These are phyloP conservation scores for Trididemnum miniatum DNA, from an alignment of 23 tunicate species.

Conservation along the genomic window DNA sequence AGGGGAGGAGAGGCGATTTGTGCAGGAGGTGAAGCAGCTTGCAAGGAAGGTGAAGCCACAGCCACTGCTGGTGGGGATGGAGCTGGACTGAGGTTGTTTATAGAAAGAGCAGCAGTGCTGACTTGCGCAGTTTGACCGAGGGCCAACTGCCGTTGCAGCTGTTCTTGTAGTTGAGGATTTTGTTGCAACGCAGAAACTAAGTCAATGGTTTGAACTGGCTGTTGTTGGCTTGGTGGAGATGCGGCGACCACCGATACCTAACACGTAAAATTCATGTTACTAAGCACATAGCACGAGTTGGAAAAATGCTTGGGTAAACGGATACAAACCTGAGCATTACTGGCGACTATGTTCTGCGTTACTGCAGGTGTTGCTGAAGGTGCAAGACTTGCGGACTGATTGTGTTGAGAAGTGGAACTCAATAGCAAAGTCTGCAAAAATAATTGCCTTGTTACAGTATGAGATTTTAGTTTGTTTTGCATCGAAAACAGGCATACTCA, in stretches of 20 bases:
- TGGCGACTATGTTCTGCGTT: background rate
- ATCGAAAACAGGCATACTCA: no score
- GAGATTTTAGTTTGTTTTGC: no score
- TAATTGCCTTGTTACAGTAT: no score
- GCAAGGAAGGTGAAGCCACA: background rate
- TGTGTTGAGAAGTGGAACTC: background rate
- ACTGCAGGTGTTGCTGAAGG: background rate
- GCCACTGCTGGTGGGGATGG: conserved; percentile 33
- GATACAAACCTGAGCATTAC: background rate
- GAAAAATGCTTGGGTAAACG: no score
- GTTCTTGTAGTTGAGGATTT: conserved; percentile 49
- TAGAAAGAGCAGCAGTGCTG: background rate
- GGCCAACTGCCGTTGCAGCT: conserved; percentile 38
- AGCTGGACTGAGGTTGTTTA: conserved; percentile 20
- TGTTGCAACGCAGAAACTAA: conserved; percentile 44
- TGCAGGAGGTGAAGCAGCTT: conserved; percentile 27
- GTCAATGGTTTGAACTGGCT: background rate
- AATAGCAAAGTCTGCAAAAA: background rate
- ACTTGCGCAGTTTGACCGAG: background rate
- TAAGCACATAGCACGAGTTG: no score
- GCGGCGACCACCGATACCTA: background rate
- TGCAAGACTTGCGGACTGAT: background rate
- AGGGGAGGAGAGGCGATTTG: background rate
- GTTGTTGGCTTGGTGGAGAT: background rate
- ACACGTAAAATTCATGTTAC: no score